Percentiles rank a stretch among this genome's conserved stretches.
Conservation (phyloP, 2,113 vertebrate genomes). For the Hyperopisus bebe region DNA sequence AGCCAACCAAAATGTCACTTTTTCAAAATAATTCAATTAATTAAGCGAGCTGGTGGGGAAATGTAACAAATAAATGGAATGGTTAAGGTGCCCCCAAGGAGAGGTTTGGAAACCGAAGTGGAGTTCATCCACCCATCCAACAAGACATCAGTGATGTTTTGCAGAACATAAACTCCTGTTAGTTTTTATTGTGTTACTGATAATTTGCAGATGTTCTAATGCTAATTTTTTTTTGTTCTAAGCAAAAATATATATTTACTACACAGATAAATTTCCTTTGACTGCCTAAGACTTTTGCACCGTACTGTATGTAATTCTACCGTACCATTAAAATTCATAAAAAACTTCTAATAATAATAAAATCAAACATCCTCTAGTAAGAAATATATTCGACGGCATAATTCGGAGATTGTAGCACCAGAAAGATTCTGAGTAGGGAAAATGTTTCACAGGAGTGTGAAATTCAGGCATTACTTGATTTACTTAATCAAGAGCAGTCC, state of each 20-base stretch:
- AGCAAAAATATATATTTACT: neutral
- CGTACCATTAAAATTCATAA: neutral
- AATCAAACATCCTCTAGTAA: neutral
- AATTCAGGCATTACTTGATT: neutral
- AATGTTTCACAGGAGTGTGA: neutral
- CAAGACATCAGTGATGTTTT: neutral
- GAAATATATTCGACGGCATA: neutral
- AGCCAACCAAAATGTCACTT: neutral
- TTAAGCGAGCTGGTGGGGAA: neutral
- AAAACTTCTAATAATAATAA: neutral
- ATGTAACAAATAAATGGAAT: neutral
- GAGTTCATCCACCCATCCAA: neutral
- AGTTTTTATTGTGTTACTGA: neutral
- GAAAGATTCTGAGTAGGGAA: neutral
- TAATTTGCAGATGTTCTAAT: neutral
- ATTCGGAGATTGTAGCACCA: neutral
- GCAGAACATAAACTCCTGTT: neutral
- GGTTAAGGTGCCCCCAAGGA: neutral
- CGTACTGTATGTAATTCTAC: neutral
- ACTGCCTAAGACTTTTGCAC: neutral
- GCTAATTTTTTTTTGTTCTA: neutral
- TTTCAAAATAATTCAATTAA: neutral
- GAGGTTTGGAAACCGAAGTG: neutral
- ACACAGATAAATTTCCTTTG: neutral
- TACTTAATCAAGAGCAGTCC: neutral